Evolutionary conservation across 2,113 vertebrate species (phyloP).

Genomic region (Dromiciops gliroides): DNA sequence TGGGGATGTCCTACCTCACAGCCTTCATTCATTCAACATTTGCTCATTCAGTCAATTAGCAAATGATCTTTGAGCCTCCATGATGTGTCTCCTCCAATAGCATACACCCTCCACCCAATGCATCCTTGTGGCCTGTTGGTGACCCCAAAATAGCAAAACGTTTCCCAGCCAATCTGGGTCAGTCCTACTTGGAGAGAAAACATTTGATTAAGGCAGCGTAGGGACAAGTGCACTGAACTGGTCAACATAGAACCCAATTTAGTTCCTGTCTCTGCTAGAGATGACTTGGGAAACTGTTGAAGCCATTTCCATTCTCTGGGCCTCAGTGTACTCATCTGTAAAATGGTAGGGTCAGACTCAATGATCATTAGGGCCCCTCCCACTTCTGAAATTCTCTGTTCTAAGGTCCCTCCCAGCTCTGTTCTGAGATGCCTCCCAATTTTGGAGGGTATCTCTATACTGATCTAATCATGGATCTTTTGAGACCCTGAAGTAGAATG

Average conservation of each 20-base stretch:
- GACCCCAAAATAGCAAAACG: neutral
- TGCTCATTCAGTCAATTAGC: neutral
- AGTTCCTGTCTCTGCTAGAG: neutral
- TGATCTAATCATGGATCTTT: neutral
- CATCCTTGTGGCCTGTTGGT: neutral
- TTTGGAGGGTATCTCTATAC: too few species aligned
- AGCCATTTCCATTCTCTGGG: too few species aligned
- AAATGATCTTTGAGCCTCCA: neutral
- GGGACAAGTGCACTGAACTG: neutral
- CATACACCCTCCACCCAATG: neutral
- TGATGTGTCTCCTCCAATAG: neutral
- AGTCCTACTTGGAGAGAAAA: neutral
- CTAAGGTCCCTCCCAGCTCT: neutral
- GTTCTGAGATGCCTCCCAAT: neutral
- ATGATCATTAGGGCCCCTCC: neutral
- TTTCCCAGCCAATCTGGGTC: neutral
- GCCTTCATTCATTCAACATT: neutral
- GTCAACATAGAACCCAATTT: neutral
- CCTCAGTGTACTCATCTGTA: too few species aligned
- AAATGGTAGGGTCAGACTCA: neutral
- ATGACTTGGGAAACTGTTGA: too few species aligned
- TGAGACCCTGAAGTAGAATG: neutral
- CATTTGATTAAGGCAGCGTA: neutral
- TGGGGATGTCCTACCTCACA: neutral
- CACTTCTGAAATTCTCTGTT: neutral